phyloP scores from a whole-genome alignment of 2,888 invertebrate species.

The Cheilosia pagana region DNA sequence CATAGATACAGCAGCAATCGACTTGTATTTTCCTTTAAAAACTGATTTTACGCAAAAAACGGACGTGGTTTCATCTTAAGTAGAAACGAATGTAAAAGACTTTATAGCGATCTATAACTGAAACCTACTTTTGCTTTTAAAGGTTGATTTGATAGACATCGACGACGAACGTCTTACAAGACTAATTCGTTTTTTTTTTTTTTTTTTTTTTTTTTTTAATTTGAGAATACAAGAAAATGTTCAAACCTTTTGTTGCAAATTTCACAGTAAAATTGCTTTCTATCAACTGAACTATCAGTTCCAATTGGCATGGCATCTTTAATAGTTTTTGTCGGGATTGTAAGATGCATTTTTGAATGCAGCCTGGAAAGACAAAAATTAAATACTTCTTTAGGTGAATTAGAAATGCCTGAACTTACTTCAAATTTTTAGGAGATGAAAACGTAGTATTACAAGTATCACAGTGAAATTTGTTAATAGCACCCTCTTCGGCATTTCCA shows the following conservation, averaged over 20 bases:
- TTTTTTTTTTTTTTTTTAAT: neutral
- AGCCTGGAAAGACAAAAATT: constrained; percentile 82
- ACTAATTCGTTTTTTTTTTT: no score
- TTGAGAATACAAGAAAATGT: neutral
- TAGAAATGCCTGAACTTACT: constrained; percentile 73
- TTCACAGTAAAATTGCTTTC: constrained; percentile 84
- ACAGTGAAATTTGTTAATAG: constrained; percentile 81
- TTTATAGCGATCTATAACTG: no score
- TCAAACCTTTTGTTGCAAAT: constrained; percentile 85
- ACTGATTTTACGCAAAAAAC: no score
- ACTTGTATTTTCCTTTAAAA: no score
- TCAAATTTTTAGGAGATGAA: constrained; percentile 86
- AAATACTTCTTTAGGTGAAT: neutral
- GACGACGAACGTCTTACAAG: neutral
- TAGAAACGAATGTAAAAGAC: no score
- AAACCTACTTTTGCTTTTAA: no score
- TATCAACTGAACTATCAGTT: constrained; percentile 79
- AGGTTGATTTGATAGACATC: no score
- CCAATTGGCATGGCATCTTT: constrained; percentile 81
- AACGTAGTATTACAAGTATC: constrained; percentile 88
- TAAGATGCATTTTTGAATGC: constrained; percentile 90
- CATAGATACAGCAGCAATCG: no score
- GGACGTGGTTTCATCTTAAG: no score
- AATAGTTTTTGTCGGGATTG: constrained; percentile 84
- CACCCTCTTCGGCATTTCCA: constrained; percentile 1